Evolutionary conservation across 2,113 vertebrate genomes (phyloP).

Genomic region (Nibea coibor): DNA sequence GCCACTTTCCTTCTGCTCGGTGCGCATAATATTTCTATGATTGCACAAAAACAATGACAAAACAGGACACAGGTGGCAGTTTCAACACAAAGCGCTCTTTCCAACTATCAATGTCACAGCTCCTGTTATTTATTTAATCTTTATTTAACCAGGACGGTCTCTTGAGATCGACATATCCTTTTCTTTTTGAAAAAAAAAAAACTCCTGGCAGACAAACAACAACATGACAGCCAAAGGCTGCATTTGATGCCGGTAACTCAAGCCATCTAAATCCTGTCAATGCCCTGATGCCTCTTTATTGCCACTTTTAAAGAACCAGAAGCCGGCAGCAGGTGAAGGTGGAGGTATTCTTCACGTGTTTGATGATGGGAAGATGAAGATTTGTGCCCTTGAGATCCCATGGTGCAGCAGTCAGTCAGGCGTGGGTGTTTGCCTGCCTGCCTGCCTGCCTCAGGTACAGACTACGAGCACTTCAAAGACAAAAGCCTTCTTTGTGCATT

Average conservation of each 20-base stretch:
- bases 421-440: conserved; percentile 27
- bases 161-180: conserved; percentile 52
- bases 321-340: background rate
- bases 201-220: conserved; percentile 41
- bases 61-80: conserved; percentile 76
- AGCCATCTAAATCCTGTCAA: conserved; percentile 25
- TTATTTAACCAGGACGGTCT: conserved; percentile 54
- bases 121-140: conserved; percentile 57
- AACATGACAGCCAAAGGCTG: conserved; percentile 35
- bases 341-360: conserved; percentile 47
- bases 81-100: conserved; percentile 54
- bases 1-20: conserved; percentile 35
- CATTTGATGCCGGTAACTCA: background rate
- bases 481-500: conserved; percentile 22
- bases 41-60: conserved; percentile 67
- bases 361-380: conserved; percentile 40
- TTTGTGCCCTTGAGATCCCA: conserved; percentile 26
- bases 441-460: conserved; percentile 44
- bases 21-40: conserved; percentile 58
- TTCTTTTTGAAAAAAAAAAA: conserved; percentile 36
- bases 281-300: conserved; percentile 33
- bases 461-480: conserved; percentile 30
- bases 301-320: conserved; percentile 26
- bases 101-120: conserved; percentile 22
- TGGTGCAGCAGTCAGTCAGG: background rate